Base-by-base conservation (phyloP, 2,888 invertebrate genomes). In the Rutpela maculata region DNA sequence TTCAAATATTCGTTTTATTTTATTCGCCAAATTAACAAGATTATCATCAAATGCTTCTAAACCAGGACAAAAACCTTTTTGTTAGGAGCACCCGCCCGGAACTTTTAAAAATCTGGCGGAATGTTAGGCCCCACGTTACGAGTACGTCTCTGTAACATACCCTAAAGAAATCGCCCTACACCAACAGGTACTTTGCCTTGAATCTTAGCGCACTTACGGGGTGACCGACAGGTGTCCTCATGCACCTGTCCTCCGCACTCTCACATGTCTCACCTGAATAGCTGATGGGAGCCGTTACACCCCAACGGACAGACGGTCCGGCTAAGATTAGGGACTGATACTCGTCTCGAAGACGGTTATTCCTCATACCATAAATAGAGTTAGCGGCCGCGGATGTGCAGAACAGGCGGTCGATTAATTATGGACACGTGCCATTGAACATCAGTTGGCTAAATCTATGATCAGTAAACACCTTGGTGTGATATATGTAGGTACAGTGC, bases 221-320 rank as follows among this genome's bases (percentile, higher is more conserved):
- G 78, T 72, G 62, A 62, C 74, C 73, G 86, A 86, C 87, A 87
- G 87, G 87, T 87, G 87, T 82, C 78, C 74, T 73, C 76, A 80
- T 65, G 80, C 88, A 88, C 88, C 87, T 88, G 88, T 87, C 84
- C 79, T 77, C 81, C 81, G 82, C 84, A 62, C 82, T 81, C 83
- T 85, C 87, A 87, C 87, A 87, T 88, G 87, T 85, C 86, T 83
- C 87, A 86, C 86, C 86, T 87, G 86, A 87, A 86, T 86, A 84
- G 86, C 83, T 83, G 84, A 85, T 85, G 84, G 84, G 75, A 85
- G 85, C 86, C 86, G 86, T 86, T 86, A 86, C 85, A 86, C 84
- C 85, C 86, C 83, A 85, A 85, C 81, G 79, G 76, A 74, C 74
- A 76, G 75, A 59, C 60, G 63, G 63, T 55, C 70, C 63, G 72